Percentiles rank a stretch among this genome's conserved stretches.
phyloP scores from a whole-genome alignment of 1,140 invertebrate genomes.

The Solenopsis invicta region DNA sequence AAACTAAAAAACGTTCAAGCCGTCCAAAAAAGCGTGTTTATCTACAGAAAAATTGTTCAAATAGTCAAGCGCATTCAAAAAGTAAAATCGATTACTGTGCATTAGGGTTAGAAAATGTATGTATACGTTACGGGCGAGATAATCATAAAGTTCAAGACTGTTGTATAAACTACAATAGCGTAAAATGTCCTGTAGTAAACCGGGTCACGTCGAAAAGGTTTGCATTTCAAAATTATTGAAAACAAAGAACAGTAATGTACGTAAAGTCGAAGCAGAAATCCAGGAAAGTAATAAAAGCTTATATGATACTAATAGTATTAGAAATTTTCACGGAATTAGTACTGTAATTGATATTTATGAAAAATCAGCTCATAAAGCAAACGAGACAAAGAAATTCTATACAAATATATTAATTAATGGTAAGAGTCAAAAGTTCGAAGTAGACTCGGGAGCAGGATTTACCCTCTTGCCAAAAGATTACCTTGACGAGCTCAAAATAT shows the following conservation, averaged over 20 bases:
- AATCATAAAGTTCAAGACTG: not conserved
- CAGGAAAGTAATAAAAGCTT: not conserved
- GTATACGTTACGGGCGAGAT: not conserved
- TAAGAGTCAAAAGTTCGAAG: not conserved
- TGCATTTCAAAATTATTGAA: not conserved
- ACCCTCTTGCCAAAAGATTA: not conserved
- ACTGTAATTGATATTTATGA: not conserved
- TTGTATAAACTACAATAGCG: not conserved
- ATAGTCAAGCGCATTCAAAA: not conserved
- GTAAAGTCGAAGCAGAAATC: not conserved
- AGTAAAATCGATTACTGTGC: not conserved
- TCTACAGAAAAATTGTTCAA: not conserved
- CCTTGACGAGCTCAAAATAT: slow-evolving; percentile 23
- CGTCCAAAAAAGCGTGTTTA: not conserved
- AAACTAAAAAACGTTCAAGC: not conserved
- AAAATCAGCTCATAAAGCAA: not conserved
- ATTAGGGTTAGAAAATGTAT: not conserved
- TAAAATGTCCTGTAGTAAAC: not conserved
- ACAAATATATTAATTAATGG: not conserved
- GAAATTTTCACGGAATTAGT: not conserved
- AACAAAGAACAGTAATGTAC: not conserved
- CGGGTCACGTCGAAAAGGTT: not conserved
- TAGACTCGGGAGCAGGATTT: slow-evolving; percentile 7
- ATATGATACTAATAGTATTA: not conserved
- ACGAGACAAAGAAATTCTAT: not conserved